These are phyloP conservation scores for Stichodactyla helianthus DNA, from an alignment of 64 coral and sea anemone genomes.

Conservation along the genomic window DNA sequence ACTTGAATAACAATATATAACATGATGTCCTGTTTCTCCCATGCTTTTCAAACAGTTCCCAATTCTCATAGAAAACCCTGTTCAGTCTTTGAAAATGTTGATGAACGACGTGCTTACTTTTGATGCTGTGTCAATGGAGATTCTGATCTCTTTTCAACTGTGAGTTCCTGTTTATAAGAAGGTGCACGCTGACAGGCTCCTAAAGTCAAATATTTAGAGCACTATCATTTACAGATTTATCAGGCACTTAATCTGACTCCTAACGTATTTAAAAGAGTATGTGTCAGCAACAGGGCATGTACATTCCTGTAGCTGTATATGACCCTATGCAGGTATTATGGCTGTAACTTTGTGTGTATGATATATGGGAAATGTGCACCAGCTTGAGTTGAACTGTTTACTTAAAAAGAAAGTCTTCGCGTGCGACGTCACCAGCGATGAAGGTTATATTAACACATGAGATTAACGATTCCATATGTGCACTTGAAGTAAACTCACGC, in stretches of 20 bases:
- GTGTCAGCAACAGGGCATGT: not conserved
- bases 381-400: not conserved
- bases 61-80: not conserved
- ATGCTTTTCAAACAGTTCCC: not conserved
- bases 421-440: not conserved
- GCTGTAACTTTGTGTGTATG: not conserved
- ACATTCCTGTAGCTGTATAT: not conserved
- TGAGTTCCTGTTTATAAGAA: not conserved
- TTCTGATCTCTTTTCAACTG: not conserved
- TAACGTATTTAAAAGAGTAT: not conserved
- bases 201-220: not conserved
- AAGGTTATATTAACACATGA: conserved; percentile 9
- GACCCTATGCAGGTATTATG: not conserved
- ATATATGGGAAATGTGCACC: not conserved
- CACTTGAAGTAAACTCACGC: not conserved
- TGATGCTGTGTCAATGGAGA: not conserved
- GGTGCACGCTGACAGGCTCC: not conserved
- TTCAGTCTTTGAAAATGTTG: not conserved
- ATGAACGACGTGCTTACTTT: not conserved
- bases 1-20: not conserved
- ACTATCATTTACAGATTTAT: not conserved
- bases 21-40: not conserved
- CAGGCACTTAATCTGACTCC: conserved; percentile 10
- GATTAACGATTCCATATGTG: conserved; percentile 1
- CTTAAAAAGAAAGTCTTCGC: not conserved